phyloP scores from a whole-genome alignment of 2,888 invertebrate genomes.

The Rambutsinella grinnellia region DNA sequence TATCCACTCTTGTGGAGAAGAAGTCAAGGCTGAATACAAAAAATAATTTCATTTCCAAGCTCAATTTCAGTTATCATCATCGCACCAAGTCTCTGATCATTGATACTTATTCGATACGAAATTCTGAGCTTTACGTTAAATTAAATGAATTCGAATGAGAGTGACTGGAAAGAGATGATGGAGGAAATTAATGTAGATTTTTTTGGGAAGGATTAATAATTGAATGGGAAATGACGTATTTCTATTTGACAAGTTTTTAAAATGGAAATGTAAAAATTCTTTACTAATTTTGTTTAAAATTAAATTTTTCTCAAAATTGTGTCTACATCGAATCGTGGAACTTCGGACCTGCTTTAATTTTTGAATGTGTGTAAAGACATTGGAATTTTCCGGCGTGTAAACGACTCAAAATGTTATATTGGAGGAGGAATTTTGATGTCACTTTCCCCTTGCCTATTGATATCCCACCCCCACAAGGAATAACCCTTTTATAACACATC shows the following conservation, averaged over 20 bases:
- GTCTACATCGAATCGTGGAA: too few species aligned
- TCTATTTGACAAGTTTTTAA: background rate
- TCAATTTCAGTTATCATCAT: background rate
- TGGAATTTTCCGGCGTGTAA: too few species aligned
- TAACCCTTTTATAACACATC: too few species aligned
- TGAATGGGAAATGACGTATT: background rate
- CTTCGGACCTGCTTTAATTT: too few species aligned
- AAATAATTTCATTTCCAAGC: background rate
- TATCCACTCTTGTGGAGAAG: background rate
- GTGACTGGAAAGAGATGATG: slow-evolving; percentile 14
- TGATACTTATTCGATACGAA: too few species aligned
- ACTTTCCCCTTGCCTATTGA: slow-evolving; percentile 54
- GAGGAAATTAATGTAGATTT: slow-evolving; percentile 33
- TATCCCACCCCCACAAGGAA: slow-evolving; percentile 6
- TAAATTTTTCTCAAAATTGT: too few species aligned
- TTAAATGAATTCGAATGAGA: slow-evolving; percentile 46
- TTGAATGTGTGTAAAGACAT: too few species aligned
- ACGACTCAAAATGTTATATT: too few species aligned
- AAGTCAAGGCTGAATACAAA: background rate
- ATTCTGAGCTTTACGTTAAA: too few species aligned
- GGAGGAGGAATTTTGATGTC: slow-evolving; percentile 52
- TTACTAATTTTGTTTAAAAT: too few species aligned
- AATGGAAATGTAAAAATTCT: too few species aligned
- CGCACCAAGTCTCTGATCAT: too few species aligned
- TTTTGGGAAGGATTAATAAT: background rate